Evolutionary conservation across 1,140 invertebrate species (phyloP).

Genomic region (Hypothenemus hampei): DNA sequence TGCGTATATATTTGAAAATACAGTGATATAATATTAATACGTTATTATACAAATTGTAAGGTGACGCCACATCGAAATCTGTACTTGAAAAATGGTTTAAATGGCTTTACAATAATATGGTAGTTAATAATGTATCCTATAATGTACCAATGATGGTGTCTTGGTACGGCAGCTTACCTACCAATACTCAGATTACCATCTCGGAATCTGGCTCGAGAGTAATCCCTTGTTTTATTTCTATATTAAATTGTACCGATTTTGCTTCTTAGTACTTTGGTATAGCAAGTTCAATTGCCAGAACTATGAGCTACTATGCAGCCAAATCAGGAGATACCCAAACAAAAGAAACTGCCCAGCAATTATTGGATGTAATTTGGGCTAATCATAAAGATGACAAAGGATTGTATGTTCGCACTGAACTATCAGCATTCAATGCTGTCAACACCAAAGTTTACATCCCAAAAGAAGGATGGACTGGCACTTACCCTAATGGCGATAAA

Average conservation of each 20-base stretch:
- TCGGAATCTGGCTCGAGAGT: background rate
- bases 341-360: constrained; percentile 14
- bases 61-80: constrained; percentile 8
- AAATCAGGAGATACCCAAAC: constrained; percentile 18
- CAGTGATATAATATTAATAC: background rate
- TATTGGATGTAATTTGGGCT: constrained; percentile 22
- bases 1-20: background rate
- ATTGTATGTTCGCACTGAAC: constrained; percentile 12
- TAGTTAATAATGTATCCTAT: constrained; percentile 3
- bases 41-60: background rate
- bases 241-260: background rate
- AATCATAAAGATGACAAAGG: constrained; percentile 13
- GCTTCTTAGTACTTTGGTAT: constrained; percentile 2
- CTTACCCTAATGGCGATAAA: constrained; percentile 23
- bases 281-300: constrained; percentile 17
- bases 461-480: constrained; percentile 18
- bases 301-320: constrained; percentile 24
- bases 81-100: constrained; percentile 23
- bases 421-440: background rate
- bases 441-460: constrained; percentile 24
- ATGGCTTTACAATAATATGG: constrained; percentile 12
- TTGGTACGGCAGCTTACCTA: constrained; percentile 13
- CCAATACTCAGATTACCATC: constrained; percentile 2
- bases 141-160: constrained; percentile 12
- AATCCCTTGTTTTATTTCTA: background rate